Conservation (phyloP, 2,113 vertebrate genomes). For the Calidris pugnax region DNA sequence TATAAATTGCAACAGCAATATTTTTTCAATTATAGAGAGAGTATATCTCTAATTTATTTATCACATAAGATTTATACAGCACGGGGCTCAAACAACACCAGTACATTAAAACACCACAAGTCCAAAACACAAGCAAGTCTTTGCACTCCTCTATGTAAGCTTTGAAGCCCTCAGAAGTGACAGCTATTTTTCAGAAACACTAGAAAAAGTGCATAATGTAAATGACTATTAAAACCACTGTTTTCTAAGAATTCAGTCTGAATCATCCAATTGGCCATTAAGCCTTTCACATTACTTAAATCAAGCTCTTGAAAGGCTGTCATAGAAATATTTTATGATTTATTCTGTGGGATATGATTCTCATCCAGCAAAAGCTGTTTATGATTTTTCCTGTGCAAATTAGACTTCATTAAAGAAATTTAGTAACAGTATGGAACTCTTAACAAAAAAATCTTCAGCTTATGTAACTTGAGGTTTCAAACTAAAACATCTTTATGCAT, state of each 20-base stretch:
- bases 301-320: not conserved
- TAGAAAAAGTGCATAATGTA: not conserved
- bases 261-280: not conserved
- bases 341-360: not conserved
- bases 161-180: not conserved
- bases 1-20: not conserved
- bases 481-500: not conserved
- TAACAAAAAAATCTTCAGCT: not conserved
- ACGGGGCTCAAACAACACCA: not conserved
- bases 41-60: not conserved
- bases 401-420: not conserved
- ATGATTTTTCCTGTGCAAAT: not conserved
- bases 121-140: not conserved
- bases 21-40: not conserved
- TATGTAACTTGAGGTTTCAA: not conserved
- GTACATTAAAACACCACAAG: not conserved
- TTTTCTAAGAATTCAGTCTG: not conserved
- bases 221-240: not conserved
- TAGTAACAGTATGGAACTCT: not conserved
- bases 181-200: not conserved
- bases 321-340: not conserved
- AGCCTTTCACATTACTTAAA: not conserved
- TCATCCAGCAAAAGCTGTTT: not conserved
- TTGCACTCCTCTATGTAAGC: not conserved
- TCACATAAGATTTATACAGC: not conserved